These are phyloP conservation scores for Litoditis marina DNA, from an alignment of 2,888 invertebrate species.

Conservation along the genomic window DNA sequence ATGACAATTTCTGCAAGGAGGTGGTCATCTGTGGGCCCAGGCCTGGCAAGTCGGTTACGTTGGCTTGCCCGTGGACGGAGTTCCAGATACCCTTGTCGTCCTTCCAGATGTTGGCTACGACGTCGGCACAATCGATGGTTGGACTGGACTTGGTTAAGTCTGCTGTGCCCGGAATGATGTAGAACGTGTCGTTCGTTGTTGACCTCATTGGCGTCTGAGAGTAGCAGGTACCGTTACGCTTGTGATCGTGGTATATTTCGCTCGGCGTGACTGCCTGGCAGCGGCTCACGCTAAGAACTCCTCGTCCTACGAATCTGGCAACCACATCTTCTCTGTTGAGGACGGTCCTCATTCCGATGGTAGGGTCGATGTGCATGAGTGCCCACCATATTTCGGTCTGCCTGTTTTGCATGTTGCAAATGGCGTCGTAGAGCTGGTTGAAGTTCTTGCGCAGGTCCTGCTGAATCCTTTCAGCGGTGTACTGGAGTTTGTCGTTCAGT, in stretches of 20 bases:
- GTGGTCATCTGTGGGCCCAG: not conserved
- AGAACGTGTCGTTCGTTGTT: not conserved
- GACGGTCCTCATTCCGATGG: not conserved
- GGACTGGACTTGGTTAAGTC: not conserved
- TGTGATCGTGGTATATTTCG: not conserved
- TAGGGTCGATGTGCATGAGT: not conserved
- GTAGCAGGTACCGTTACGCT: not conserved
- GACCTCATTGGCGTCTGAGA: not conserved
- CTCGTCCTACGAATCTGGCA: not conserved
- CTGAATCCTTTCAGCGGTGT: not conserved
- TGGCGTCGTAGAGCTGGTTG: not conserved
- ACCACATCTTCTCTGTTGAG: not conserved
- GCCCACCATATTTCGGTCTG: not conserved
- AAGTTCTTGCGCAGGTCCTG: not conserved
- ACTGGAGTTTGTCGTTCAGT: not conserved
- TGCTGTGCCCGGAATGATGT: not conserved
- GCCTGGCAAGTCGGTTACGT: not conserved
- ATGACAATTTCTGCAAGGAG: slow-evolving; percentile 5
- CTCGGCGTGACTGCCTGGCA: not conserved
- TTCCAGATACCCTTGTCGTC: not conserved
- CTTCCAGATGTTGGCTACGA: not conserved
- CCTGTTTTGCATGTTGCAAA: not conserved
- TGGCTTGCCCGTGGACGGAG: not conserved
- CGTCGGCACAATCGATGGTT: not conserved
- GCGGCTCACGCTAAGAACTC: not conserved